phyloP scores from a whole-genome alignment of 2,888 invertebrate genomes.

The Andricus curvator region DNA sequence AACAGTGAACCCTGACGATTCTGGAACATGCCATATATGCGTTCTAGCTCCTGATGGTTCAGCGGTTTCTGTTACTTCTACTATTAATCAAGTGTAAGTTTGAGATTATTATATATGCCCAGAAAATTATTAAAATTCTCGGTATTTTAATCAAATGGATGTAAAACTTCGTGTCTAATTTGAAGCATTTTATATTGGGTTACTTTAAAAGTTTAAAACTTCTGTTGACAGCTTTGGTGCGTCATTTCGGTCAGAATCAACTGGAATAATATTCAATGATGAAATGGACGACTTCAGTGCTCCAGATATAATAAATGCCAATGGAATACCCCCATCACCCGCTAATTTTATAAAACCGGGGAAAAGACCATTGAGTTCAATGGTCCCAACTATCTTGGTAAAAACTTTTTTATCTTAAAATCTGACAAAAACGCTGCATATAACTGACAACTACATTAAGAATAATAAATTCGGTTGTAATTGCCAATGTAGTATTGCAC shows the following conservation, averaged over 20 bases:
- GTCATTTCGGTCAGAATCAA: conserved; percentile 86
- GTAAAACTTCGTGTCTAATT: neutral
- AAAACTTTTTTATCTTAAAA: too few relatives aligned
- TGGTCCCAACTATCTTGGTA: conserved; percentile 88
- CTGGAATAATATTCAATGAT: conserved; percentile 96
- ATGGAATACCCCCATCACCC: conserved; percentile 87
- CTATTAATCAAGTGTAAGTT: conserved; percentile 88
- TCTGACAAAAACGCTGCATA: too few relatives aligned
- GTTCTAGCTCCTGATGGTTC: conserved; percentile 92
- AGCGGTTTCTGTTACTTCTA: conserved; percentile 95
- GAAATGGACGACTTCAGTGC: conserved; percentile 97
- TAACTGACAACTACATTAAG: too few relatives aligned
- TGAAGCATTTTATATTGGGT: too few relatives aligned
- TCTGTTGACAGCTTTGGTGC: conserved; percentile 84
- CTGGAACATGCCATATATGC: conserved; percentile 93
- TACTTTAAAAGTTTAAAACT: too few relatives aligned
- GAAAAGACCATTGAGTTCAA: conserved; percentile 92
- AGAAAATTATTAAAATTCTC: neutral
- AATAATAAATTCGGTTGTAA: too few relatives aligned
- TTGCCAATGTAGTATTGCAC: too few relatives aligned
- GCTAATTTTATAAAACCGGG: conserved; percentile 89
- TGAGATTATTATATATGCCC: neutral
- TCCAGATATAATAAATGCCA: conserved; percentile 85
- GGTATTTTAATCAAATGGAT: conserved; percentile 2
- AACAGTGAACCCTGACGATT: conserved; percentile 79